A percentile compares a stretch with the other conserved stretches of the same genome.
Conservation (phyloP, 2,888 invertebrate species). For the Dusona sp. region DNA sequence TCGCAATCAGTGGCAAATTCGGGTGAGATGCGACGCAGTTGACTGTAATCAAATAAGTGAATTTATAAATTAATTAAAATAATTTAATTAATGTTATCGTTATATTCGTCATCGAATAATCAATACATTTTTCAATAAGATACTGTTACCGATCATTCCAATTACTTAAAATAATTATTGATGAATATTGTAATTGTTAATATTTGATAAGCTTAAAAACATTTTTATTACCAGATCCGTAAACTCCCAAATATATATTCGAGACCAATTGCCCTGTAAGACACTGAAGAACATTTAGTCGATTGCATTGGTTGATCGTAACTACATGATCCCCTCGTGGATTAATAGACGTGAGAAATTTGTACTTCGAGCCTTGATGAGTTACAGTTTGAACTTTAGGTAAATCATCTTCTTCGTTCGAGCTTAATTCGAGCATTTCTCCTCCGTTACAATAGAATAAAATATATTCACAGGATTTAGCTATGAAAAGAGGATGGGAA, state of each 20-base stretch:
- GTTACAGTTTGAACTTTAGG: slow-evolving; percentile 69
- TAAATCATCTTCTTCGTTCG: slow-evolving; percentile 65
- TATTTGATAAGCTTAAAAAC: neutral
- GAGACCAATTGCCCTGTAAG: slow-evolving; percentile 68
- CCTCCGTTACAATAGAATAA: slow-evolving; percentile 72
- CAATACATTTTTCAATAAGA: neutral
- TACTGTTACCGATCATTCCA: neutral
- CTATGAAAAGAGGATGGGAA: slow-evolving; percentile 70
- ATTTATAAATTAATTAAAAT: neutral
- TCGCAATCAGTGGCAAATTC: slow-evolving; percentile 68
- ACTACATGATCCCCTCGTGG: slow-evolving; percentile 57
- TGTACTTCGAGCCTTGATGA: slow-evolving; percentile 65
- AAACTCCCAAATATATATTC: slow-evolving; percentile 64
- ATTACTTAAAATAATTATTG: neutral
- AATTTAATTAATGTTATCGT: neutral
- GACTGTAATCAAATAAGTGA: slow-evolving; percentile 66
- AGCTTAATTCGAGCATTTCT: slow-evolving; percentile 73
- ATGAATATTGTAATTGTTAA: neutral
- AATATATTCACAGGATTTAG: slow-evolving; percentile 72
- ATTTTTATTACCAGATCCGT: slow-evolving; percentile 74
- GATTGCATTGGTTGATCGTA: slow-evolving; percentile 70
- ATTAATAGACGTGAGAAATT: slow-evolving; percentile 62
- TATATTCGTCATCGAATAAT: neutral
- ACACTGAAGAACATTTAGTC: slow-evolving; percentile 72
- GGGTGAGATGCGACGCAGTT: slow-evolving; percentile 71